Conservation (phyloP, 2,888 invertebrate species). For the Polyploca ridens region DNA sequence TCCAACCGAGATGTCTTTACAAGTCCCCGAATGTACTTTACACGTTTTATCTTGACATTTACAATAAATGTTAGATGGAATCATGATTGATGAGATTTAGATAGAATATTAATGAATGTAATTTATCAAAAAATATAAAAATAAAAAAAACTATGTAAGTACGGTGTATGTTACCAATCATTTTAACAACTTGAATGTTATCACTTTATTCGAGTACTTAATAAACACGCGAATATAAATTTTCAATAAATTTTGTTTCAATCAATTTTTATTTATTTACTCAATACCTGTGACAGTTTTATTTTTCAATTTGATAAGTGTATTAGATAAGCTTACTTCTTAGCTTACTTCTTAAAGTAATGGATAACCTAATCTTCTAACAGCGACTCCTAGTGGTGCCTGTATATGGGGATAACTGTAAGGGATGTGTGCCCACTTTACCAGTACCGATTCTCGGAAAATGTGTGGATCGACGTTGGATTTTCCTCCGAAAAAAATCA, state of each 20-base stretch:
- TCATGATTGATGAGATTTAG: constrained; percentile 42
- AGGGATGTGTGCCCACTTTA: too few relatives aligned
- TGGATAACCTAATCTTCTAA: too few relatives aligned
- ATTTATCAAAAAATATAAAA: constrained; percentile 48
- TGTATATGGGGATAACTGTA: too few relatives aligned
- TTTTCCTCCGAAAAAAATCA: too few relatives aligned
- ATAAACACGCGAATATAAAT: constrained; percentile 73
- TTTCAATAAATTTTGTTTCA: constrained; percentile 70
- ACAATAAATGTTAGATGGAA: constrained; percentile 29
- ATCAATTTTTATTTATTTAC: constrained; percentile 29
- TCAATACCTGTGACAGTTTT: background rate
- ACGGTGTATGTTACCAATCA: constrained; percentile 31
- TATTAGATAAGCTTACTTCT: too few relatives aligned
- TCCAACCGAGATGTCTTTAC: constrained; percentile 36
- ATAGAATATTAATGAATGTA: constrained; percentile 60
- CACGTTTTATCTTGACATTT: constrained; percentile 32
- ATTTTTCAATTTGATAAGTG: too few relatives aligned
- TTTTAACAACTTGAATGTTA: constrained; percentile 55
- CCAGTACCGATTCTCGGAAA: too few relatives aligned
- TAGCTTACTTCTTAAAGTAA: too few relatives aligned
- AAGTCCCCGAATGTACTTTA: constrained; percentile 45
- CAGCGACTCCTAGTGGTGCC: too few relatives aligned
- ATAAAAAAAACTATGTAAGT: constrained; percentile 22
- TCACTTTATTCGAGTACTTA: constrained; percentile 75
- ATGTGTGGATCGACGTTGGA: too few relatives aligned